Base-by-base conservation (phyloP, 2,797 vertebrate genomes). In the Pelochelys cantorii region DNA sequence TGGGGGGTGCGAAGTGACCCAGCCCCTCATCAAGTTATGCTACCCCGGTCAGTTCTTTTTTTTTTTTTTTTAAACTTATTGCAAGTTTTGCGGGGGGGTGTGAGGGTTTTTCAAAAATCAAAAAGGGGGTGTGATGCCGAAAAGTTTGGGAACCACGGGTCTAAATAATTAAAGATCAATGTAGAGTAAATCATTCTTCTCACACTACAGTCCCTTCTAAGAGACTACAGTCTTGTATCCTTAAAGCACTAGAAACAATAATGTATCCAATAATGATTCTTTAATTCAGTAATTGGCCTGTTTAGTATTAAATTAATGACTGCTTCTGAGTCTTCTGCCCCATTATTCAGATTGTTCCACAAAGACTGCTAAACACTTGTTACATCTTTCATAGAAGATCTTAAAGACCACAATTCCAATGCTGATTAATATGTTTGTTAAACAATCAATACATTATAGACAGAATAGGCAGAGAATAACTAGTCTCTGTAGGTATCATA, bases 401-500 rank as follows among this genome's bases (percentile, higher is more conserved):
- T 93, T 88, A 90, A 78, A 56, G 42, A 81, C 18, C 4, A 12
- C 4, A 0, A 65, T 89, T 53, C 56, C 22, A 23, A 4, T 77
- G 53, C 59, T 84, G 55, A 7, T 77, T 86, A 90, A 83, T 62
- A 10, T 5, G 18, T 62, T 87, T 34, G 62, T 77, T 77, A 77
- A 77, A 56, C 93, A 90, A 92, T 88, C 31, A 20, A 23, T 90
- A 65, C 92, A 65, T 52, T 77, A 52, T 65, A 65, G 55, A 37
- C 57, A 92, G 84, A 94, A 88, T 81, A 93, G 57, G 54, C 92
- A 84, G 34, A 77, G 55, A 89, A 89, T 84, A 93, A 83, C 29
- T 34, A n/a, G 10, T 84, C 86, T 52, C 90, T 8, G 29, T 77
- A 27, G 53, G 20, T 25, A 88, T 7, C 29, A 89, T 52, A 77